These are phyloP conservation scores for Oreochromis mossambicus DNA, from an alignment of 2,797 vertebrate species.

Conservation along the genomic window DNA sequence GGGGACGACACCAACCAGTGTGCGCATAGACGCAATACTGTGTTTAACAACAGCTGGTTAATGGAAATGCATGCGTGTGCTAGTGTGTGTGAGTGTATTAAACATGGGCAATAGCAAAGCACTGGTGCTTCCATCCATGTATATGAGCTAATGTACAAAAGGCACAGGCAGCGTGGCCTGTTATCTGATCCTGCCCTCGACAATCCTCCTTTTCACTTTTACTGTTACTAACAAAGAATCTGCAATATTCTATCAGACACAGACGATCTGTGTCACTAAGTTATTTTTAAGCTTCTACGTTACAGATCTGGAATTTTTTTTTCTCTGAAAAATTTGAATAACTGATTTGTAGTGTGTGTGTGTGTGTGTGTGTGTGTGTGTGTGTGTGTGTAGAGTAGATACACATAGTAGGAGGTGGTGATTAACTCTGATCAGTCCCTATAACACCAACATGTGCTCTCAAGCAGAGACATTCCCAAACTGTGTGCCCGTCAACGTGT, in stretches of 20 bases:
- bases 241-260: conserved; percentile 31
- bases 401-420: neutral
- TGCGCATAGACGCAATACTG: conserved; percentile 33
- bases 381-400: neutral
- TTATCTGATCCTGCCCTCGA: conserved; percentile 34
- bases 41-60: conserved; percentile 1
- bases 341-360: conserved; percentile 7
- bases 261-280: neutral
- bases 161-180: conserved; percentile 32
- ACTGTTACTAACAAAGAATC: neutral
- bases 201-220: conserved; percentile 45
- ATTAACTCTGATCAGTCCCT: neutral
- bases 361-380: neutral
- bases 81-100: neutral
- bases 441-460: neutral
- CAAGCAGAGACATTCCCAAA: neutral
- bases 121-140: conserved; percentile 69
- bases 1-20: conserved; percentile 23
- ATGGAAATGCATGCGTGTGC: neutral
- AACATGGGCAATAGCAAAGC: conserved; percentile 69
- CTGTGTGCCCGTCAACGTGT: conserved; percentile 33
- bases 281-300: neutral
- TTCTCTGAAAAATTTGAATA: neutral
- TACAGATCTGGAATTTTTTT: neutral
- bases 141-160: conserved; percentile 53